Evolutionary conservation across 2,797 vertebrate species (phyloP).

Genomic region (Tamandua tetradactyla): DNA sequence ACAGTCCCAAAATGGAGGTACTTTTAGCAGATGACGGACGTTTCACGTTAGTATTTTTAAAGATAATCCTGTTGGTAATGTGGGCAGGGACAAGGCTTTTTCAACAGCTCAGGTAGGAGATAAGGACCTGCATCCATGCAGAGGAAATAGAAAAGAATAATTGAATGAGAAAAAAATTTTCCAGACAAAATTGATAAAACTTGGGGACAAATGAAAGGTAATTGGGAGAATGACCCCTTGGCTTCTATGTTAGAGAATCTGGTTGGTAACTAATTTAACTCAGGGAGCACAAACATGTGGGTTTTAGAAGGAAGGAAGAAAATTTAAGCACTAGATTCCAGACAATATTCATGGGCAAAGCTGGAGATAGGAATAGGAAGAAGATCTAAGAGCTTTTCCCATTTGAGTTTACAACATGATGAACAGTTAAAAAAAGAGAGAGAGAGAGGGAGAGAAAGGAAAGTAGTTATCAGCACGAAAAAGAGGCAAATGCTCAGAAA

Average conservation of each 20-base stretch:
- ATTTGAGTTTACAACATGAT: neutral
- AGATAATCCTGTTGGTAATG: constrained; percentile 5
- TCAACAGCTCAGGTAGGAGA: neutral
- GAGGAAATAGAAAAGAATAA: constrained; percentile 34
- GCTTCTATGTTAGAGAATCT: neutral
- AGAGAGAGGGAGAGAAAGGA: too few relatives aligned
- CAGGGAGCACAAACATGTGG: neutral
- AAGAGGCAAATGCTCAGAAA: constrained; percentile 38
- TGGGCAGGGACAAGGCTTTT: constrained; percentile 22
- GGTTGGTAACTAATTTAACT: neutral
- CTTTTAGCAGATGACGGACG: constrained; percentile 14
- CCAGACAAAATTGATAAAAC: constrained; percentile 5
- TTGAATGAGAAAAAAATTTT: neutral
- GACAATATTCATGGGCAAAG: neutral
- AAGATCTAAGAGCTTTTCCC: neutral
- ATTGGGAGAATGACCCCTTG: neutral
- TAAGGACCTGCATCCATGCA: neutral
- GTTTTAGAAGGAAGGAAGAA: constrained; percentile 6
- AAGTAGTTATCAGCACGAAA: constrained; percentile 38
- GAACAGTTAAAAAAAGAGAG: neutral
- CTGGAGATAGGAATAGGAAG: neutral
- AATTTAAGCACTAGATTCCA: neutral
- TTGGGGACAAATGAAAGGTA: constrained; percentile 11
- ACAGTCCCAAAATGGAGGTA: neutral
- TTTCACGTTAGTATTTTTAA: constrained; percentile 43